Conservation (phyloP, 2,797 vertebrate species). For the Pseudochaenichthys georgianus region DNA sequence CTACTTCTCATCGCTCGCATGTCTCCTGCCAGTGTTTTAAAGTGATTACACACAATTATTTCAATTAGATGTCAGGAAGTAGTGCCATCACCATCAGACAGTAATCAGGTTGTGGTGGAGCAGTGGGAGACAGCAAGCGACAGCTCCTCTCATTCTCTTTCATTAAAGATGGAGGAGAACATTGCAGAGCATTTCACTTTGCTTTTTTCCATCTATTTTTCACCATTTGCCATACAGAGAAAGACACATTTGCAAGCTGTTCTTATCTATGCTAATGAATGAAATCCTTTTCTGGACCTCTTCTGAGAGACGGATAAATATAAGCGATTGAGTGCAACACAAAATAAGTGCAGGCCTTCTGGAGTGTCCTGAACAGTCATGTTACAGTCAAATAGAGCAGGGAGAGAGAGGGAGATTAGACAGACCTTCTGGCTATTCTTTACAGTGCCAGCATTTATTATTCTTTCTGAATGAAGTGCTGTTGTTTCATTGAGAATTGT, state of each 20-base stretch:
- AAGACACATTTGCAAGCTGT: conserved; percentile 48
- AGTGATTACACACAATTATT: conserved; percentile 85
- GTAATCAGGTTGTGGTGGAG: conserved; percentile 79
- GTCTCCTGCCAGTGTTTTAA: conserved; percentile 84
- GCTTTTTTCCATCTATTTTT: conserved; percentile 34
- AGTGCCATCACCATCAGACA: conserved; percentile 80
- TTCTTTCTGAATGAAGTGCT: conserved; percentile 20
- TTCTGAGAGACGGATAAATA: conserved; percentile 50
- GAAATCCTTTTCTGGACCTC: conserved; percentile 59
- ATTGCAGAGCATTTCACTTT: conserved; percentile 33
- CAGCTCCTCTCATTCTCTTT: conserved; percentile 66
- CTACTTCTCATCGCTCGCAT: conserved; percentile 65
- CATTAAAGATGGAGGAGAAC: conserved; percentile 66
- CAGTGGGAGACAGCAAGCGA: conserved; percentile 70
- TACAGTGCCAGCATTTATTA: conserved; percentile 21
- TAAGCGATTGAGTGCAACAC: conserved; percentile 53
- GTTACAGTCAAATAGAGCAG: conserved; percentile 35
- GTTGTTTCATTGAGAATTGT: conserved; percentile 16
- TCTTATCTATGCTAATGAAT: conserved; percentile 73
- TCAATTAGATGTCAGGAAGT: conserved; percentile 83
- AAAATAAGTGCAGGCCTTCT: conserved; percentile 51
- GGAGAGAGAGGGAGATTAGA: conserved; percentile 35
- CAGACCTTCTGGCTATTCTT: conserved; percentile 37
- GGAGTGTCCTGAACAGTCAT: conserved; percentile 38
- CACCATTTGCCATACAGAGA: conserved; percentile 50